phyloP scores from a whole-genome alignment of 2,888 invertebrate genomes.

The Scotopteryx bipunctaria region DNA sequence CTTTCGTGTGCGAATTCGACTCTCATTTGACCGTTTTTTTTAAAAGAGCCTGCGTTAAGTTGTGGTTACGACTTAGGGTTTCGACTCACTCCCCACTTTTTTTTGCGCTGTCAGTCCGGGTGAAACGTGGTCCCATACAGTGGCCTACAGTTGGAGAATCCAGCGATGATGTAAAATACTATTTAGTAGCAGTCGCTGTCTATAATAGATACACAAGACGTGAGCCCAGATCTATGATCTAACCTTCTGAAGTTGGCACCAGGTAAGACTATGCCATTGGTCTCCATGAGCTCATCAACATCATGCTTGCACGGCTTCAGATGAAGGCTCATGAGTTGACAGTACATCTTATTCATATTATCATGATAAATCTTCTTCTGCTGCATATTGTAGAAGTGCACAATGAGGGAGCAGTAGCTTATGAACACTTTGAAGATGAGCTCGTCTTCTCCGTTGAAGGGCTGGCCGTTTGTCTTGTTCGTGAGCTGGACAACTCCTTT shows the following conservation, averaged over 20 bases:
- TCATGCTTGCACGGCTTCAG: constrained; percentile 81
- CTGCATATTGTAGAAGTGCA: constrained; percentile 81
- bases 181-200: no score
- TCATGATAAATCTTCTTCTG: constrained; percentile 75
- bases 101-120: no score
- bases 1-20: no score
- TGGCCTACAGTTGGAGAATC: no score
- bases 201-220: no score
- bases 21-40: no score
- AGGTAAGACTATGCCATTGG: constrained; percentile 59
- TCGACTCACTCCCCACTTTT: no score
- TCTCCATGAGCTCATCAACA: constrained; percentile 67
- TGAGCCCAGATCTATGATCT: constrained; percentile 10
- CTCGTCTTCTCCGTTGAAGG: constrained; percentile 81
- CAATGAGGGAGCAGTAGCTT: constrained; percentile 82
- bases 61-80: no score
- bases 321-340: constrained; percentile 73
- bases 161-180: constrained; percentile 68
- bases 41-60: no score
- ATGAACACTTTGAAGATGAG: constrained; percentile 80
- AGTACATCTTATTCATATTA: constrained; percentile 67
- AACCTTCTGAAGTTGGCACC: constrained; percentile 77
- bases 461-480: constrained; percentile 75
- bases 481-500: constrained; percentile 83
- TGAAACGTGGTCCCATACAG: no score